phyloP scores from a whole-genome alignment of 2,797 vertebrate species.

The Acipenser oxyrinchus region DNA sequence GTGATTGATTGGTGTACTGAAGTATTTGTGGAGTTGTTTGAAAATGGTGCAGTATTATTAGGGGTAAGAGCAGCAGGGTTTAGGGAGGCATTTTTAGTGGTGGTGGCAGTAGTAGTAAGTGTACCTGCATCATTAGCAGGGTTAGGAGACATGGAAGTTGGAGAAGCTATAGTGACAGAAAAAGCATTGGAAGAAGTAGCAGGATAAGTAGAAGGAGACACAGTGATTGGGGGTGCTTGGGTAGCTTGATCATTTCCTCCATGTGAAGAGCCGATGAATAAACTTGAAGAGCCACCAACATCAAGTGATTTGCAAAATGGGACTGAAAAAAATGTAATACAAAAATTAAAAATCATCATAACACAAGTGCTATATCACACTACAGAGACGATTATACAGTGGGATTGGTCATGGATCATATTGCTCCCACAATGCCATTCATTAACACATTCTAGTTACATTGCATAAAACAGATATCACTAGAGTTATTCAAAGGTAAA shows the following conservation, averaged over 20 bases:
- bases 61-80: neutral
- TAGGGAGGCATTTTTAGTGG: neutral
- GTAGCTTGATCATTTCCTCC: neutral
- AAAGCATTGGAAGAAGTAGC: neutral
- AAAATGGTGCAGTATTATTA: neutral
- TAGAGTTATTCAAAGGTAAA: no score
- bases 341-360: neutral
- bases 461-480: no score
- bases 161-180: neutral
- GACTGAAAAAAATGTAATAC: conserved; percentile 34
- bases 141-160: conserved; percentile 1
- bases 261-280: conserved; percentile 21
- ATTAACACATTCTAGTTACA: no score
- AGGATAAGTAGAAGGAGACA: conserved; percentile 1
- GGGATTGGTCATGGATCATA: neutral
- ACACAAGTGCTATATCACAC: neutral
- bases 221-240: conserved; percentile 7
- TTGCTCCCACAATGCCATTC: no score
- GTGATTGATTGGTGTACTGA: no score
- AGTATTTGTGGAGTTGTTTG: neutral
- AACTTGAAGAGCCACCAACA: conserved; percentile 31
- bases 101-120: conserved; percentile 13
- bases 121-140: neutral
- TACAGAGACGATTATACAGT: neutral
- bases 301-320: conserved; percentile 57